Evolutionary conservation across 2,797 vertebrate genomes (phyloP).

Genomic region (Acipenser ruthenus): DNA sequence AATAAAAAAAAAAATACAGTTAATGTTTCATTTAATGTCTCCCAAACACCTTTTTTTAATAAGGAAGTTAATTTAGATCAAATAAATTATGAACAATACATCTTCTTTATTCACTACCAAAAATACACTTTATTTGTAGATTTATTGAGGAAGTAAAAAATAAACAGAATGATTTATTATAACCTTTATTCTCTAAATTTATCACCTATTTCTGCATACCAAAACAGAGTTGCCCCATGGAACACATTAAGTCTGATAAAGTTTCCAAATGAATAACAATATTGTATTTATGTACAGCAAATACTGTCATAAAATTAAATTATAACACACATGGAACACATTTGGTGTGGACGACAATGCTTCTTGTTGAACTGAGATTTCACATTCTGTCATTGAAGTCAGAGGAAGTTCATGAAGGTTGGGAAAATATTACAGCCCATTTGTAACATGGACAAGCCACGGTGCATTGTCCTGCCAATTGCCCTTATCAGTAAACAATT

Average conservation of each 20-base stretch:
- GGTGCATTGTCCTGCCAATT: slow-evolving; percentile 49
- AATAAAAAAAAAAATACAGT: background rate
- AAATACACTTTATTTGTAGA: slow-evolving; percentile 22
- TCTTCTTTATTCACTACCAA: background rate
- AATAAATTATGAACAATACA: background rate
- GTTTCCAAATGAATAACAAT: slow-evolving; percentile 53
- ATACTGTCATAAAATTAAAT: slow-evolving; percentile 59
- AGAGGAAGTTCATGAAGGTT: slow-evolving; percentile 62
- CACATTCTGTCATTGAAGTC: slow-evolving; percentile 46
- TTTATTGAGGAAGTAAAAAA: slow-evolving; percentile 48
- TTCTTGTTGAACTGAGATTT: slow-evolving; percentile 42
- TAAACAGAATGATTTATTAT: slow-evolving; percentile 52
- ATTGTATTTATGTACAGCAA: slow-evolving; percentile 49
- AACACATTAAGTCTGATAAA: slow-evolving; percentile 38
- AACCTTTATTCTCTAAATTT: slow-evolving; percentile 52
- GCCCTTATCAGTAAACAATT: slow-evolving; percentile 30
- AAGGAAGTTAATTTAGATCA: background rate
- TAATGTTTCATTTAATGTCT: background rate
- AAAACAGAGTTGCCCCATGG: slow-evolving; percentile 42
- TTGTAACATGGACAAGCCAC: slow-evolving; percentile 56
- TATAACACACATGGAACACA: slow-evolving; percentile 69
- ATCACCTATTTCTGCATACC: slow-evolving; percentile 47
- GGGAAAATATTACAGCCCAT: slow-evolving; percentile 59
- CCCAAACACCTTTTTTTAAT: background rate
- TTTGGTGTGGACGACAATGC: slow-evolving; percentile 65